A percentile compares a stretch with the other conserved stretches of the same genome.
phyloP scores from a whole-genome alignment of 30 jellyfish, hydroid and myxozoan genomes.

The Mastigias papua region DNA sequence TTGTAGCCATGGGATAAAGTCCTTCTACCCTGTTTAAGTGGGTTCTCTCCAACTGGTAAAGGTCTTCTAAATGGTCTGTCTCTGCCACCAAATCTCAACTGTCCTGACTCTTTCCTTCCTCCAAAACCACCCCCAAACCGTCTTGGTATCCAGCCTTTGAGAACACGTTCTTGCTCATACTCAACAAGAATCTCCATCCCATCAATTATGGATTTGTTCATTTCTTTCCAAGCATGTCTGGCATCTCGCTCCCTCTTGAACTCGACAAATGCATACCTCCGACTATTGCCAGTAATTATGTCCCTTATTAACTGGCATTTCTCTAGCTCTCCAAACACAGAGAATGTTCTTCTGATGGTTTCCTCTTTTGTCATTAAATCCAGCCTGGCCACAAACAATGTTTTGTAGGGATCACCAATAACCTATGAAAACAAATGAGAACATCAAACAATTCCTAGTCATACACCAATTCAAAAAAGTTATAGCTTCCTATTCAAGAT shows the following conservation, averaged over 20 bases:
- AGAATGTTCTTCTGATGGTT: conserved; percentile 39
- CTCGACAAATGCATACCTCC: conserved; percentile 95
- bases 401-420: conserved; percentile 89
- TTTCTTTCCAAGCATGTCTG: conserved; percentile 80
- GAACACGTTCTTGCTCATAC: conserved; percentile 81
- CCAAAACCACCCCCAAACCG: conserved; percentile 99
- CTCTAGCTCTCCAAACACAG: conserved; percentile 81
- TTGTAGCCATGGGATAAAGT: neutral
- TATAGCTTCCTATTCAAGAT: too few relatives aligned
- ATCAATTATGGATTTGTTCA: conserved; percentile 79
- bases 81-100: conserved; percentile 96
- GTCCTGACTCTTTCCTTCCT: conserved; percentile 99
- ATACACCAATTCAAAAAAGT: neutral
- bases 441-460: neutral
- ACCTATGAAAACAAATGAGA: conserved; percentile 54
- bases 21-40: conserved; percentile 31
- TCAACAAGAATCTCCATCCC: conserved; percentile 84
- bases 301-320: conserved; percentile 90
- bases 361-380: conserved; percentile 81
- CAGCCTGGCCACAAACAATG: conserved; percentile 86
- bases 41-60: conserved; percentile 72
- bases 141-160: conserved; percentile 98
- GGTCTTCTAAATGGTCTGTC: conserved; percentile 98
- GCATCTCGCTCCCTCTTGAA: conserved; percentile 92
- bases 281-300: conserved; percentile 87